Conservation (phyloP, 2,797 vertebrate genomes). For the Bufotes viridis region DNA sequence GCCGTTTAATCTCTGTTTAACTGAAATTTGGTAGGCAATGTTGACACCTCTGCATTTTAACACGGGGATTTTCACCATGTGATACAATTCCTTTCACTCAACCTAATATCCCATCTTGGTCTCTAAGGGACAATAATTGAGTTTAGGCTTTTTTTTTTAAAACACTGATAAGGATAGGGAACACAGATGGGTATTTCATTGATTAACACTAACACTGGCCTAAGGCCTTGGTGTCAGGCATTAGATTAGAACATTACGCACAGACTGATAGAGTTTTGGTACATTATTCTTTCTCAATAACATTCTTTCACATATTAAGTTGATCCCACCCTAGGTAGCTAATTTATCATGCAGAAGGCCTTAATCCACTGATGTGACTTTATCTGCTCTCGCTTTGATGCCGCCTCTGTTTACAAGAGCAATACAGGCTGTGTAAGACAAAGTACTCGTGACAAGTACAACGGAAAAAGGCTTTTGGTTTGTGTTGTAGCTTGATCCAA, state of each 20-base stretch:
- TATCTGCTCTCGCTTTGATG: constrained; percentile 97
- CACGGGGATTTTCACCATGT: constrained; percentile 84
- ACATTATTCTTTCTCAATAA: constrained; percentile 99
- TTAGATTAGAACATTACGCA: constrained; percentile 98
- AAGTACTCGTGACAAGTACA: constrained; percentile 98
- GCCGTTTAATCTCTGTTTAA: constrained; percentile 94
- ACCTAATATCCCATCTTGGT: constrained; percentile 98
- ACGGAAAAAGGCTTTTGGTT: constrained; percentile 92
- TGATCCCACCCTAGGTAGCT: constrained; percentile 99
- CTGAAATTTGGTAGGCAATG: constrained; percentile 90
- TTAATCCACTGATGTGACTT: constrained; percentile 99
- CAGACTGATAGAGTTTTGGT: constrained; percentile 99
- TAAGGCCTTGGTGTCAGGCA: constrained; percentile 94
- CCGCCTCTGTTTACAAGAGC: constrained; percentile 90
- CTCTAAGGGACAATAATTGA: constrained; percentile 99
- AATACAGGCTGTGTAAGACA: constrained; percentile 94
- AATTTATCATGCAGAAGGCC: constrained; percentile 99
- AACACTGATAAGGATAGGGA: constrained; percentile 94
- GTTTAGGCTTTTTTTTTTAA: constrained; percentile 99
- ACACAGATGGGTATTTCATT: constrained; percentile 98
- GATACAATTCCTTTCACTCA: constrained; percentile 90
- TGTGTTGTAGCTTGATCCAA: constrained; percentile 87
- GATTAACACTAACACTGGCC: constrained; percentile 96
- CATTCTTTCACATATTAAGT: constrained; percentile 99
- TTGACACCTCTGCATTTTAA: constrained; percentile 92